These are phyloP conservation scores for Eudyptes chrysolophus DNA, from an alignment of 2,113 vertebrate species.

Conservation along the genomic window DNA sequence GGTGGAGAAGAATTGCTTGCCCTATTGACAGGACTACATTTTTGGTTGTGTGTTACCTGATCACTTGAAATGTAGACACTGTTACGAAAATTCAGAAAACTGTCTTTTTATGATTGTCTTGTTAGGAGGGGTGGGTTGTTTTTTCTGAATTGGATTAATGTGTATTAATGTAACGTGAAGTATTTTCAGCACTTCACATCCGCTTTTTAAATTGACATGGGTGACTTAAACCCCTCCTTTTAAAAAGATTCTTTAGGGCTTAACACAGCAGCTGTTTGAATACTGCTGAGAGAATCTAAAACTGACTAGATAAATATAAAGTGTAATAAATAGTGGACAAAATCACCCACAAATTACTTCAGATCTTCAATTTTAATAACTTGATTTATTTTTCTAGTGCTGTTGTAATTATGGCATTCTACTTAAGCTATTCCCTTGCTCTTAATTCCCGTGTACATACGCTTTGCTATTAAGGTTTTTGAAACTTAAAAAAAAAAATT, in stretches of 20 bases:
- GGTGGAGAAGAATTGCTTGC: background rate
- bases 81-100: rapidly evolving
- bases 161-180: background rate
- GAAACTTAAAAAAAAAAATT: background rate
- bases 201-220: background rate
- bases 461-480: background rate
- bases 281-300: background rate
- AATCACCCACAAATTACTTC: background rate
- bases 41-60: background rate
- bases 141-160: background rate
- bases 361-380: background rate
- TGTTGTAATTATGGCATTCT: background rate
- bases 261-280: background rate
- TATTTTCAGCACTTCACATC: background rate
- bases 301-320: background rate
- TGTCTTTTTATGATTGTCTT: background rate
- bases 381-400: background rate
- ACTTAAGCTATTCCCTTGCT: background rate
- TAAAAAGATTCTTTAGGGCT: background rate
- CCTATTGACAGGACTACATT: background rate
- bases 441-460: rapidly evolving
- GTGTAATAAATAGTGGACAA: background rate
- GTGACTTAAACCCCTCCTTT: background rate
- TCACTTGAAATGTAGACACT: background rate
- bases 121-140: background rate